Conservation (phyloP, 2,797 vertebrate genomes). For the Sphenopsis melanotis region DNA sequence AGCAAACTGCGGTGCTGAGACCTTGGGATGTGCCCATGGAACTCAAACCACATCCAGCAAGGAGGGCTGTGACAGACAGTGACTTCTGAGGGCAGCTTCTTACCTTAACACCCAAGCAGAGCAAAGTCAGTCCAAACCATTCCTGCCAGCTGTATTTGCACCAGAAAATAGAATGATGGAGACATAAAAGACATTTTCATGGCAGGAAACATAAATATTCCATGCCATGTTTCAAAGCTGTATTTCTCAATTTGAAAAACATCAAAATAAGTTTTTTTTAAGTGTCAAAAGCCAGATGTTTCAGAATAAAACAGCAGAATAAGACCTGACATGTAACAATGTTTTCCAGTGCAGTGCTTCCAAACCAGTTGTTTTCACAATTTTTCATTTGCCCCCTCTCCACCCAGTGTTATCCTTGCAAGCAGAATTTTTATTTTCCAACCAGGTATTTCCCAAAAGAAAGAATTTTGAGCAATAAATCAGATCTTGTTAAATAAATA, state of each 20-base stretch:
- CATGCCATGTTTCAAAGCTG: conserved; percentile 8
- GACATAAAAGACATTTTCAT: neutral
- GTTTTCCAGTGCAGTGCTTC: neutral
- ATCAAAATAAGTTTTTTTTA: neutral
- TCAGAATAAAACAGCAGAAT: neutral
- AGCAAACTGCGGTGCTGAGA: rapidly evolving
- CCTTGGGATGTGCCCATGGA: neutral
- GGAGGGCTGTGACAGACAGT: neutral
- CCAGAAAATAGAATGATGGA: neutral
- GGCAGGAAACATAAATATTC: neutral
- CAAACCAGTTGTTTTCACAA: neutral
- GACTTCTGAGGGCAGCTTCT: neutral
- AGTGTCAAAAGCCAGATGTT: conserved; percentile 27
- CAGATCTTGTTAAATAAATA: neutral
- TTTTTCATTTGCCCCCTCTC: neutral
- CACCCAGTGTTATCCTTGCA: neutral
- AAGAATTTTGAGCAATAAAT: neutral
- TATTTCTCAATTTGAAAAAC: conserved; percentile 2
- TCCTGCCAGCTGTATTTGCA: neutral
- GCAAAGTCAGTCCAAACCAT: neutral
- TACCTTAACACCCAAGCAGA: neutral
- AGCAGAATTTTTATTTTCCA: neutral
- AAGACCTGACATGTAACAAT: neutral
- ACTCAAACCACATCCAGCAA: neutral
- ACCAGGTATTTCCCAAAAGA: neutral